A percentile compares a stretch with the other conserved stretches of the same genome.
Conservation (phyloP, 2,797 vertebrate species). For the Takifugu ocellatus region DNA sequence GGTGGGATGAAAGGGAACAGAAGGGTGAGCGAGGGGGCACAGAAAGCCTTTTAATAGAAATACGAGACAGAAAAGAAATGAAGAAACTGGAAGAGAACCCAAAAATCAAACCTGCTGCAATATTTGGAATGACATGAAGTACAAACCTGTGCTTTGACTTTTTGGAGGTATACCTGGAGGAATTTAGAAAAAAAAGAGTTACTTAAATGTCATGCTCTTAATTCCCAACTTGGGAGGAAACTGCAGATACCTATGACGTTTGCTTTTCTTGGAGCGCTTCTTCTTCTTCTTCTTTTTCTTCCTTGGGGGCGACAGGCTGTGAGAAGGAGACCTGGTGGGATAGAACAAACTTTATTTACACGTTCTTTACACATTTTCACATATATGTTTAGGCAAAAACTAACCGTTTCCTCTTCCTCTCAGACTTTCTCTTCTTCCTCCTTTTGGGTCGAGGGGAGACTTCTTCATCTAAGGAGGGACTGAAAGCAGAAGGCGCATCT, state of each 20-base stretch:
- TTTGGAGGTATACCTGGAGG: constrained; percentile 86
- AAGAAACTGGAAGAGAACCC: constrained; percentile 32
- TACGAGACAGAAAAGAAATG: too few relatives aligned
- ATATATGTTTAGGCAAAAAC: constrained; percentile 13
- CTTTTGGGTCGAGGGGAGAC: constrained; percentile 72
- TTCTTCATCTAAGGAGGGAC: constrained; percentile 73
- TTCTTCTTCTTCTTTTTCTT: constrained; percentile 98
- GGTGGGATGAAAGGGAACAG: constrained; percentile 68
- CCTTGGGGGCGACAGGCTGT: constrained; percentile 86
- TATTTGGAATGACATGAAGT: background rate
- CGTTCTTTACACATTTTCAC: background rate
- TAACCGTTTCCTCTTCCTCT: constrained; percentile 89
- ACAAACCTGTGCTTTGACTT: constrained; percentile 92
- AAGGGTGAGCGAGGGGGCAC: constrained; percentile 36
- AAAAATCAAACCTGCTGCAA: background rate
- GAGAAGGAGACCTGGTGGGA: constrained; percentile 83
- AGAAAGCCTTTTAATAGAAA: background rate
- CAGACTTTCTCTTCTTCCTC: constrained; percentile 94
- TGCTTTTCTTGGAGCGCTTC: constrained; percentile 93
- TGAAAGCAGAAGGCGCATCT: constrained; percentile 44
- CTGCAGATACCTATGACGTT: constrained; percentile 83
- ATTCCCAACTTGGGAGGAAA: background rate
- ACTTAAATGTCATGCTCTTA: background rate
- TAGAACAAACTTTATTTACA: background rate
- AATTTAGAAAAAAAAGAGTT: constrained; percentile 7